A percentile compares a stretch with the other conserved stretches of the same genome.
These are phyloP conservation scores for Peromyscus eremicus DNA, from an alignment of 2,797 vertebrate species.

Conservation along the genomic window DNA sequence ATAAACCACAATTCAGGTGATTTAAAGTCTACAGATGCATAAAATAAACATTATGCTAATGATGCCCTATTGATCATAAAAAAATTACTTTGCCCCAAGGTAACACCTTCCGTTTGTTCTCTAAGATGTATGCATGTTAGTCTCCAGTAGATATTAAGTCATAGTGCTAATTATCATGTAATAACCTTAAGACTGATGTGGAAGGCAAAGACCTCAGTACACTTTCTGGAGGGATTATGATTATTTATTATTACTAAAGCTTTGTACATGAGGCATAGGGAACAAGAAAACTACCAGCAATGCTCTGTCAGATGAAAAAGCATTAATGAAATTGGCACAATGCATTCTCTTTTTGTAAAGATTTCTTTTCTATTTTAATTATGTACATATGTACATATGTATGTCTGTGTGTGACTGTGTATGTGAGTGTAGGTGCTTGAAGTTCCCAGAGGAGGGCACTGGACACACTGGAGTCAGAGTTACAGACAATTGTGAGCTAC, in stretches of 20 bases:
- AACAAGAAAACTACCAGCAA: slow-evolving; percentile 2
- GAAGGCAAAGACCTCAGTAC: slow-evolving; percentile 5
- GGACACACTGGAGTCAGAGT: background rate
- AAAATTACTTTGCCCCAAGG: slow-evolving; percentile 68
- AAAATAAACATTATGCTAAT: slow-evolving; percentile 83
- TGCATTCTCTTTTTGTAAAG: background rate
- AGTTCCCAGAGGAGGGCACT: background rate
- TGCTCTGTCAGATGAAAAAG: slow-evolving; percentile 14
- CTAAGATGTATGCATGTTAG: slow-evolving; percentile 14
- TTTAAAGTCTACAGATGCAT: slow-evolving; percentile 73
- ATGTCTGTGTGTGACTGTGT: background rate
- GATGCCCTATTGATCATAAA: slow-evolving; percentile 76
- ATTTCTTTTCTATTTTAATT: background rate
- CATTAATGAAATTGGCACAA: background rate
- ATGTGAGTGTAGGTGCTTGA: background rate
- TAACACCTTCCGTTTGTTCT: slow-evolving; percentile 65
- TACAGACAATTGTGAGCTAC: background rate
- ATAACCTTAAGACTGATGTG: slow-evolving; percentile 58
- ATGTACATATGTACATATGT: background rate
- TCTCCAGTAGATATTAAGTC: slow-evolving; percentile 54
- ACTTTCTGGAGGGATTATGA: background rate
- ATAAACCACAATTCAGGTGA: slow-evolving; percentile 72
- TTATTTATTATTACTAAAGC: slow-evolving; percentile 36
- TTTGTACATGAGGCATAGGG: slow-evolving; percentile 48
- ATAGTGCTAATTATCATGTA: slow-evolving; percentile 62